phyloP scores from a whole-genome alignment of 2,113 vertebrate species.

The Sceloporus undulatus region DNA sequence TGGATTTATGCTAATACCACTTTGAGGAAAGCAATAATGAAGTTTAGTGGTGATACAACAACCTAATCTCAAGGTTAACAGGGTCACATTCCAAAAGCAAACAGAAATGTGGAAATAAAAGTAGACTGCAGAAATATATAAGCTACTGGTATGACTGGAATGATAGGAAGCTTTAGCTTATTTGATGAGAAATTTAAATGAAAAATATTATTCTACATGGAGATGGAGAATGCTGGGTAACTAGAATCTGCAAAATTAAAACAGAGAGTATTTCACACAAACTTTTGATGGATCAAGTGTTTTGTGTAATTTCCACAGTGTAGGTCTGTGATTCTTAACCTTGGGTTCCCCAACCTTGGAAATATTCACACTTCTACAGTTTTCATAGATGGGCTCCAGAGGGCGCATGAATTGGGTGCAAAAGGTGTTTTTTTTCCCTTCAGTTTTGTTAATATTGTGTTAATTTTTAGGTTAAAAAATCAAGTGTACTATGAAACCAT shows the following conservation, averaged over 20 bases:
- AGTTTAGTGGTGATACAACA: slow-evolving; percentile 28
- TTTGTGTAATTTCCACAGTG: slow-evolving; percentile 26
- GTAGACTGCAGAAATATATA: slow-evolving; percentile 7
- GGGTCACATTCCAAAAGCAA: slow-evolving; percentile 39
- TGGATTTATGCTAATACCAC: slow-evolving; percentile 17
- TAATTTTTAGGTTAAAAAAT: too few relatives aligned
- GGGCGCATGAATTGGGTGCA: too few relatives aligned
- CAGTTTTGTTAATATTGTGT: too few relatives aligned
- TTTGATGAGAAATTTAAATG: neutral
- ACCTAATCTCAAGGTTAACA: slow-evolving; percentile 41
- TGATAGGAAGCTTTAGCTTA: slow-evolving; percentile 4
- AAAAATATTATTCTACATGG: neutral
- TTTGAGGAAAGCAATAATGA: slow-evolving; percentile 39
- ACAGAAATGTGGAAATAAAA: neutral
- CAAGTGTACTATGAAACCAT: too few relatives aligned
- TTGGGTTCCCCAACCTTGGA: too few relatives aligned
- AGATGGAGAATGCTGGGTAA: neutral
- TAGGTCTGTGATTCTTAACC: too few relatives aligned
- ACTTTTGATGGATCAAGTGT: slow-evolving; percentile 33
- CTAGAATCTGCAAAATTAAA: slow-evolving; percentile 45
- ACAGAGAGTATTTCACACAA: slow-evolving; percentile 48
- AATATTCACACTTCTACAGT: too few relatives aligned
- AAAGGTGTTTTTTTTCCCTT: too few relatives aligned
- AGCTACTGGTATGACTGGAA: slow-evolving; percentile 13
- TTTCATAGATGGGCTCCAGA: too few relatives aligned